These are phyloP conservation scores for Drosophila serrata DNA, from an alignment of 1,140 invertebrate species.

Conservation along the genomic window DNA sequence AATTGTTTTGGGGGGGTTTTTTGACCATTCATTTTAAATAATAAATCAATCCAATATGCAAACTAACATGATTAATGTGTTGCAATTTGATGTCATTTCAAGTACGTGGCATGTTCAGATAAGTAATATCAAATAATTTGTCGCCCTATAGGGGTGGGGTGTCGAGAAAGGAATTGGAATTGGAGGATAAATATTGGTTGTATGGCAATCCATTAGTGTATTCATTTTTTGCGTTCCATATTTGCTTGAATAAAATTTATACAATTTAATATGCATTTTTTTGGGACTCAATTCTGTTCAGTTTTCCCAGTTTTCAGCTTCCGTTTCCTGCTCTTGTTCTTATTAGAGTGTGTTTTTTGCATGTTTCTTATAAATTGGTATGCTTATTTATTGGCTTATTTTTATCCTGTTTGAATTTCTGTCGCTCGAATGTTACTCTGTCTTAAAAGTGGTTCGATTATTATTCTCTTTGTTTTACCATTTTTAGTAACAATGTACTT, in stretches of 20 bases:
- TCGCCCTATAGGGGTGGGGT: conserved; percentile 36
- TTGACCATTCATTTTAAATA: conserved; percentile 14
- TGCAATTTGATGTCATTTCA: conserved; percentile 74
- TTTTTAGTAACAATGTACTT: conserved; percentile 83
- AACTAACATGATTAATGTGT: conserved; percentile 49
- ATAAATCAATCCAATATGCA: conserved; percentile 53
- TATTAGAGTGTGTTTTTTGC: conserved; percentile 29
- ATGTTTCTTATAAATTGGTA: conserved; percentile 39
- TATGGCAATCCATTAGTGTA: conserved; percentile 58
- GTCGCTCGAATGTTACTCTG: conserved; percentile 29
- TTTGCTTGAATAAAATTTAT: conserved; percentile 62
- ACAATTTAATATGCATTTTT: conserved; percentile 56
- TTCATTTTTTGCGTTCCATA: conserved; percentile 49
- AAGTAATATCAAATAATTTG: conserved; percentile 46
- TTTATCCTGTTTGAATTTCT: conserved; percentile 55
- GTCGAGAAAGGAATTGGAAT: conserved; percentile 7
- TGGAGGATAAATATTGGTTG: conserved; percentile 36
- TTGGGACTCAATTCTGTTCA: conserved; percentile 13
- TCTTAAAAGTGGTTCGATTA: conserved; percentile 54
- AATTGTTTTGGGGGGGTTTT: conserved; percentile 17
- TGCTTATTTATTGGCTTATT: conserved; percentile 43
- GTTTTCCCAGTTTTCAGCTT: conserved; percentile 35
- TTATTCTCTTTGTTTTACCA: conserved; percentile 33
- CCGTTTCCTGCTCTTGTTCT: conserved; percentile 32
- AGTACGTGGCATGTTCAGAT: conserved; percentile 71